phyloP scores from a whole-genome alignment of 2,888 invertebrate species.

The Parthenolecanium corni region DNA sequence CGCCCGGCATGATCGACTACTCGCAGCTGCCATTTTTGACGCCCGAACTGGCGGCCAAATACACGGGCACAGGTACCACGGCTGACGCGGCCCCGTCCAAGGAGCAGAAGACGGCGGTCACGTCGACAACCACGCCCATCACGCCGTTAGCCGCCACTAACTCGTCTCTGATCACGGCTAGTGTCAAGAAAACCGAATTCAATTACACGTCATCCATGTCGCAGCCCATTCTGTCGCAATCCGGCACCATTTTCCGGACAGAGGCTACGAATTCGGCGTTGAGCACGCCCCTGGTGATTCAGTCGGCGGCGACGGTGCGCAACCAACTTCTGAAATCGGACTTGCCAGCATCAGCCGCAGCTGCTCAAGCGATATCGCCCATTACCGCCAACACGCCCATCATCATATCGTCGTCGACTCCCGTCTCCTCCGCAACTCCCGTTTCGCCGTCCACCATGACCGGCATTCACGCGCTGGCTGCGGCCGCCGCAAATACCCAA shows the following conservation, averaged over 20 bases:
- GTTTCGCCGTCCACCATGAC: constrained; percentile 29
- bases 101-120: constrained; percentile 35
- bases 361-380: constrained; percentile 31
- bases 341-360: constrained; percentile 6
- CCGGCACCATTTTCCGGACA: background rate
- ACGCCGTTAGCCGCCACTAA: background rate
- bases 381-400: constrained; percentile 31
- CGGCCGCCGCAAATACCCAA: constrained; percentile 31
- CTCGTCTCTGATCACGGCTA: background rate
- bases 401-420: constrained; percentile 27
- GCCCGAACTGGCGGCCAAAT: constrained; percentile 30
- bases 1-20: constrained; percentile 36
- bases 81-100: background rate
- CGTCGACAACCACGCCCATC: background rate
- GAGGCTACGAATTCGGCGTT: constrained; percentile 1
- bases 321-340: constrained; percentile 11
- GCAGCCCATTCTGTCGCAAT: constrained; percentile 14
- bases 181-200: constrained; percentile 18
- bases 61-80: constrained; percentile 18
- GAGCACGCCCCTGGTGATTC: constrained; percentile 15
- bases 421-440: constrained; percentile 14
- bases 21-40: constrained; percentile 34
- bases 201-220: background rate
- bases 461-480: constrained; percentile 31
- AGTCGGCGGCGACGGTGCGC: constrained; percentile 23